These are phyloP conservation scores for Anolis sagrei DNA, from an alignment of 2,113 vertebrate genomes.

Conservation along the genomic window DNA sequence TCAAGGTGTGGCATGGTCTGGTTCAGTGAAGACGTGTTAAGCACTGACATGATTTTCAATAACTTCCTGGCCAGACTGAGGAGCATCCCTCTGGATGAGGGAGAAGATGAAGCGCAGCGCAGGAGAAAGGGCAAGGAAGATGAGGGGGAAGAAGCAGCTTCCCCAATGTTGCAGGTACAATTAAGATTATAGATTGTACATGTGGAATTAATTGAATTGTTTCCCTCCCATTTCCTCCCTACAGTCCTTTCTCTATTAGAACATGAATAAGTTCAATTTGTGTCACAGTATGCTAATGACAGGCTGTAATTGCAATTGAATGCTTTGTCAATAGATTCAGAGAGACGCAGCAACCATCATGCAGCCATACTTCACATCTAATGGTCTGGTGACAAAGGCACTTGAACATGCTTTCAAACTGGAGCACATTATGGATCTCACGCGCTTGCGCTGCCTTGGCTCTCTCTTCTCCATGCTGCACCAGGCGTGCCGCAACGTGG, in stretches of 20 bases:
- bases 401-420: conserved; percentile 95
- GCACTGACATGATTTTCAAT: conserved; percentile 99
- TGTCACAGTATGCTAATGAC: background rate
- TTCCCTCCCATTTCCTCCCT: background rate
- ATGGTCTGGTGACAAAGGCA: conserved; percentile 94
- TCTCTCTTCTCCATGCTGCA: conserved; percentile 98
- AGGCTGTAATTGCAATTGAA: background rate
- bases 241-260: background rate
- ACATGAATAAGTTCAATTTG: background rate
- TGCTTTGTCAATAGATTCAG: conserved; percentile 84
- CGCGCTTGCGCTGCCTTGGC: conserved; percentile 92
- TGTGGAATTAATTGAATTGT: background rate
- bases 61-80: conserved; percentile 95
- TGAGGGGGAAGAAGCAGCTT: conserved; percentile 91
- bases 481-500: conserved; percentile 96
- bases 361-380: conserved; percentile 97
- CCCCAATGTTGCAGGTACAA: conserved; percentile 95
- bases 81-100: conserved; percentile 95
- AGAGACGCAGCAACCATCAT: conserved; percentile 88
- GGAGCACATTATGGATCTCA: conserved; percentile 99
- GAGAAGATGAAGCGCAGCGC: conserved; percentile 95
- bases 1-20: conserved; percentile 99
- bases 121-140: conserved; percentile 92
- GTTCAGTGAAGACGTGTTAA: conserved; percentile 98
- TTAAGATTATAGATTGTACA: background rate